Evolutionary conservation across 2,888 invertebrate genomes (phyloP), one percentile per base, ranked within the genome.

Genomic region (Xylophagus ater): DNA sequence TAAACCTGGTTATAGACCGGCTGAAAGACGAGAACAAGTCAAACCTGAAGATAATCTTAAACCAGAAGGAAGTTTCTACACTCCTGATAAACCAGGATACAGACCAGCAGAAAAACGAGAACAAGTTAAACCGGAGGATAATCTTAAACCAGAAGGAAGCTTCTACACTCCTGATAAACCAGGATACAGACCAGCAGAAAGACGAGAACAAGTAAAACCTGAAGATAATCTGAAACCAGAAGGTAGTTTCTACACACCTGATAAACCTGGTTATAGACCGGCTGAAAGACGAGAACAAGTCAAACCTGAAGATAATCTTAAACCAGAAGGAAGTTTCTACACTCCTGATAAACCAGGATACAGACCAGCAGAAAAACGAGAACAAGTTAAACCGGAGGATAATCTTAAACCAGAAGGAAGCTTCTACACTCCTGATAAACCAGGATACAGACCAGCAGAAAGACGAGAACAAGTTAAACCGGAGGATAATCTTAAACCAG

Each of bases 1-100:
- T 2, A 51, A 53, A 40, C 52, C 56, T 0, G 47, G 50, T 1
- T 73, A 59, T 49, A 51, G 48, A 33, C 60, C 60, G 12, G 60
- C 56, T 26, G 65, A 65, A 40, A 55, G 67, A 13, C 59, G 60
- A 0, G 57, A 56, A 50, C 64, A 48, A 41, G 37, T 44, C 3
- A 60, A 57, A 21, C 76, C 73, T 2, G 57, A 67, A 43, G 73
- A 71, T 40, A 76, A 77, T 53, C 52, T 77, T 0, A 62, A 54
- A 43, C 70, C 73, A 0, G 73, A 73, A 54, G 71, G 73, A 0
- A 64, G 65, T 13, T 64, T 62, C 46, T 56, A 58, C 30, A 43
- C 52, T 6, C 65, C 62, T 1, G 51, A 53, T 35, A 54, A 54
- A 42, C 32, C 30, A 10, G 15, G 21, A n/a, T 48, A 65, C 54